phyloP scores from a whole-genome alignment of 2,113 vertebrate species.

The Pseudopipra pipra region DNA sequence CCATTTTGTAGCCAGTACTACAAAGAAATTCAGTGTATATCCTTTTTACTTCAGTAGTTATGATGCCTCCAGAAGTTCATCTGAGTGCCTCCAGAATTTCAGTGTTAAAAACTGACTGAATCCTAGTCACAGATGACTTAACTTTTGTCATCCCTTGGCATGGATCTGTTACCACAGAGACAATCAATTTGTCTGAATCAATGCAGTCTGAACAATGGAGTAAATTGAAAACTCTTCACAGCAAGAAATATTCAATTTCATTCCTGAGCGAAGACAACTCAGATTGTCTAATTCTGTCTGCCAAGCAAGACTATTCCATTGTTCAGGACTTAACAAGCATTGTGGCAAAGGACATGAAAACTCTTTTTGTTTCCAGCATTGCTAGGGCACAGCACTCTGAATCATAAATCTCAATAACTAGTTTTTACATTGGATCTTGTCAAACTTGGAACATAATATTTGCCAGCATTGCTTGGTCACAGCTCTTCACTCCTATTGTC shows the following conservation, averaged over 20 bases:
- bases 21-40: neutral
- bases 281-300: neutral
- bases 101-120: neutral
- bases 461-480: neutral
- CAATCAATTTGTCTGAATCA: slow-evolving; percentile 28
- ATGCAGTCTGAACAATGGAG: slow-evolving; percentile 9
- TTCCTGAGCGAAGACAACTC: neutral
- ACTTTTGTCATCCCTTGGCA: slow-evolving; percentile 7
- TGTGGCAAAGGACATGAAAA: neutral
- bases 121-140: slow-evolving; percentile 13
- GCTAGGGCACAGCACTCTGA: neutral
- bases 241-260: slow-evolving; percentile 29
- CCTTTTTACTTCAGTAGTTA: neutral
- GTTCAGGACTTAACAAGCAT: neutral
- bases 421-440: neutral
- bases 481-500: neutral
- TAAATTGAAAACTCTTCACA: slow-evolving; percentile 25
- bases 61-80: neutral
- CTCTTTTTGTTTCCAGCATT: neutral
- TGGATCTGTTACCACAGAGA: neutral
- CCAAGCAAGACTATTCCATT: slow-evolving; percentile 37
- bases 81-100: neutral
- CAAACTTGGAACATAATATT: neutral
- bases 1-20: neutral
- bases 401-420: neutral